These are phyloP conservation scores for Pachyuromys duprasi DNA, from an alignment of 2,797 vertebrate species.

Conservation along the genomic window DNA sequence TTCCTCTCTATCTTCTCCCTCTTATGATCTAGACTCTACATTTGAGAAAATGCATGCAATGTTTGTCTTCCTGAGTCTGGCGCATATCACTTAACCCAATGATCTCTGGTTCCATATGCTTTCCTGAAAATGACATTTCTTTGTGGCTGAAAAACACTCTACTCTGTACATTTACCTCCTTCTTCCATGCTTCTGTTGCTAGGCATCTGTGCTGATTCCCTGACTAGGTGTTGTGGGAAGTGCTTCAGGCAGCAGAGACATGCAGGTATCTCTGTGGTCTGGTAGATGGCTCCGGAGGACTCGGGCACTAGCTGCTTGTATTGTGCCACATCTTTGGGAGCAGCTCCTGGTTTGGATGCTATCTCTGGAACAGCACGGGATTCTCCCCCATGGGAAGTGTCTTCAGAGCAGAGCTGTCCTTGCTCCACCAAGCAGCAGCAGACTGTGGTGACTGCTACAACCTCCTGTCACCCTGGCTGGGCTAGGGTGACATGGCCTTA, in stretches of 20 bases:
- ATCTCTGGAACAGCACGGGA: constrained; percentile 29
- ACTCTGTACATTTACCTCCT: background rate
- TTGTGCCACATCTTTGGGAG: background rate
- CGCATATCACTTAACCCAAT: background rate
- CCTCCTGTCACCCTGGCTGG: background rate
- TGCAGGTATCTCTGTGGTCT: too few relatives aligned
- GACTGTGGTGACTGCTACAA: background rate
- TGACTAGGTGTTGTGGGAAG: background rate
- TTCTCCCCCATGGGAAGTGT: constrained; percentile 40
- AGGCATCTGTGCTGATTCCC: background rate
- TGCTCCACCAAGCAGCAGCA: constrained; percentile 40
- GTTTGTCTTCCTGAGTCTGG: background rate
- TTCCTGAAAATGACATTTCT: background rate
- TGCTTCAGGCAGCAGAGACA: too few relatives aligned
- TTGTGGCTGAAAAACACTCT: background rate
- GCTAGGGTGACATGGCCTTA: background rate
- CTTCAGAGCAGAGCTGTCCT: constrained; percentile 16
- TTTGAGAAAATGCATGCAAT: background rate
- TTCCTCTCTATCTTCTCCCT: background rate
- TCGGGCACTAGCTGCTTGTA: background rate
- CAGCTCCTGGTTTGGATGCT: background rate
- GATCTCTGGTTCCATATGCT: background rate
- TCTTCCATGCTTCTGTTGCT: background rate
- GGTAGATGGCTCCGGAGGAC: background rate
- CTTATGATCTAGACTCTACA: background rate